Conservation (phyloP, 2,888 invertebrate species). For the Drosophila sordidula region DNA sequence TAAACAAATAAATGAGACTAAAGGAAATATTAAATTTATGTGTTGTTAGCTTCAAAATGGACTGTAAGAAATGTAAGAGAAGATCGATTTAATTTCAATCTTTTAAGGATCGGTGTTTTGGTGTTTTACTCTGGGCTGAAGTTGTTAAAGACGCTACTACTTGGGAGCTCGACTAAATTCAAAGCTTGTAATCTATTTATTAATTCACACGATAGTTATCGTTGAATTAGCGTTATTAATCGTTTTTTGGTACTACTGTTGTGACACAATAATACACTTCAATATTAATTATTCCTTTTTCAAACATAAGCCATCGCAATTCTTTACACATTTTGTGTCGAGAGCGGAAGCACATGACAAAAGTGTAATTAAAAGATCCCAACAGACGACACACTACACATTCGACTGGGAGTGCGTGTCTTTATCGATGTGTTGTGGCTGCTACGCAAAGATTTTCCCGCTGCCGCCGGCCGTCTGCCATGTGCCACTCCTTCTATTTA, state of each 20-base stretch:
- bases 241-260: neutral
- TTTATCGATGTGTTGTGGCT: conserved; percentile 11
- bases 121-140: neutral
- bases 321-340: neutral
- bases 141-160: no score
- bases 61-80: neutral
- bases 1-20: conserved; percentile 2
- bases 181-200: no score
- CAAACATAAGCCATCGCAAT: conserved; percentile 3
- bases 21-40: neutral
- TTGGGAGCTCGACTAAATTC: no score
- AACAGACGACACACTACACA: conserved; percentile 10
- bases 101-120: neutral
- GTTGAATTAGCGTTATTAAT: no score
- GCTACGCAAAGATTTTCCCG: neutral
- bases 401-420: conserved; percentile 4
- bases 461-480: neutral
- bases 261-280: neutral
- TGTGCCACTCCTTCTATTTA: conserved; percentile 46
- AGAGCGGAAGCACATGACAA: conserved; percentile 33
- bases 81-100: neutral
- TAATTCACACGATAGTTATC: no score
- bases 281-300: neutral
- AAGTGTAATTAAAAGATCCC: conserved; percentile 31
- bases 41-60: neutral